A percentile compares a stretch with the other conserved stretches of the same genome.
Evolutionary conservation across 1,140 invertebrate genomes (phyloP).

Genomic region (Trinorchestia longiramus): DNA sequence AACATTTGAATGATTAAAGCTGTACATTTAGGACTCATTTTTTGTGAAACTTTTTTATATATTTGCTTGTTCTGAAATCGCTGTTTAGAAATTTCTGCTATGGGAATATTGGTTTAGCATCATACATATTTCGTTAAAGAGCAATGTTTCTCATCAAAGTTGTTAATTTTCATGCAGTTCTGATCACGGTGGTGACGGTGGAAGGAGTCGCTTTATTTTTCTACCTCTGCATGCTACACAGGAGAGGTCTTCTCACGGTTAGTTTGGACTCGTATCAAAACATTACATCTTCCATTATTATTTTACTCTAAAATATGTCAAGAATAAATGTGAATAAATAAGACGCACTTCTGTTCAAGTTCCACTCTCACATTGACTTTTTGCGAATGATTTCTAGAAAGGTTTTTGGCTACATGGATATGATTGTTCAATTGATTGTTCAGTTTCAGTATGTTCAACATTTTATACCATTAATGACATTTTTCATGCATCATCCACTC

Average conservation of each 20-base stretch:
- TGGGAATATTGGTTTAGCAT: too few relatives aligned
- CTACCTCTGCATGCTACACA: constrained; percentile 1
- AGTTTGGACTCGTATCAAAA: not conserved
- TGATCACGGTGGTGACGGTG: not conserved
- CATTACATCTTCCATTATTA: not conserved
- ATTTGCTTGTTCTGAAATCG: too few relatives aligned
- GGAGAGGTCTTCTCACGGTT: not conserved
- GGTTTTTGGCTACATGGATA: not conserved
- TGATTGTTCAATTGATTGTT: too few relatives aligned
- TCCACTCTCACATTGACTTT: too few relatives aligned
- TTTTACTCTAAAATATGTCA: not conserved
- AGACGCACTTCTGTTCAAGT: too few relatives aligned
- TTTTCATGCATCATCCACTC: too few relatives aligned
- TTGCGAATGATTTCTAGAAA: not conserved
- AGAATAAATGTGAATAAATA: not conserved
- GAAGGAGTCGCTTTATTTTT: not conserved
- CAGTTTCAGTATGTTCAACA: too few relatives aligned
- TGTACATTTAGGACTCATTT: not conserved
- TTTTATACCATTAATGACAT: too few relatives aligned
- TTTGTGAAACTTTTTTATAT: too few relatives aligned
- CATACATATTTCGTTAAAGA: too few relatives aligned
- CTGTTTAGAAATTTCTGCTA: too few relatives aligned
- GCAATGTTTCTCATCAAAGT: not conserved
- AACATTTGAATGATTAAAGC: not conserved
- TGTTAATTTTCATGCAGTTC: not conserved